Base-by-base conservation (phyloP, 2,797 vertebrate species). In the Neopelma chrysocephalum region DNA sequence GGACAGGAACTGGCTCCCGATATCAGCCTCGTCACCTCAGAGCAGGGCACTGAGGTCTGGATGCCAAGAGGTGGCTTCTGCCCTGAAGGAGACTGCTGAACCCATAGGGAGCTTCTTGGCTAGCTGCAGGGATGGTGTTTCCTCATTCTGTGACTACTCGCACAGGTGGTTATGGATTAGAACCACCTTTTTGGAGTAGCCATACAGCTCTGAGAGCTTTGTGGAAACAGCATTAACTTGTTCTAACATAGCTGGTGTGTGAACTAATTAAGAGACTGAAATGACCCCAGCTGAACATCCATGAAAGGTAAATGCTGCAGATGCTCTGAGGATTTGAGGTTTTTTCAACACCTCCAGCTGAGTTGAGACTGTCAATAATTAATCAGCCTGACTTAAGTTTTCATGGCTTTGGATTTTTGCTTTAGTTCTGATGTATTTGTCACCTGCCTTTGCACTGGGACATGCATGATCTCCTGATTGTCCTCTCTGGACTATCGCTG, bases 251-350 rank as follows among this genome's bases (percentile, higher is more conserved):
- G 69, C 42, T 82, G 53, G 14, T 78, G 47, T 79, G 64, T 54
- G 60, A 82, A 40, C 64, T 89, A 60, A 89, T 93, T 60, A 86
- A 81, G 82, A 78, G 86, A 69, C 83, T 90, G 72, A 93, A 95
- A 54, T 83, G 42, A 94, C 88, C 87, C 53, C 42, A 36, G 56
- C 45, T 90, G 76, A 93, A 75, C 34, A 61, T 75, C 53, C 50
- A 4, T 29, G 20, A 76, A 94, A 94, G 77, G 65, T 90, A 76
- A 86, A 95, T 36, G 15, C 65, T 79, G 85, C 34, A 40, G 56
- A 62, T 85, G 51, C 91, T 89, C 90, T 66, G 53, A 93, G 87
- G 85, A 87, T 76, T 88, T 87, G 72, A 50, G 26, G 2, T 20
- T 60, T 91, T 85, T 66, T 83, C 66, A 90, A 23, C 32, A 80